A percentile compares a stretch with the other conserved stretches of the same genome.
Conservation (phyloP, 1,140 invertebrate species). For the Cydia splendana region DNA sequence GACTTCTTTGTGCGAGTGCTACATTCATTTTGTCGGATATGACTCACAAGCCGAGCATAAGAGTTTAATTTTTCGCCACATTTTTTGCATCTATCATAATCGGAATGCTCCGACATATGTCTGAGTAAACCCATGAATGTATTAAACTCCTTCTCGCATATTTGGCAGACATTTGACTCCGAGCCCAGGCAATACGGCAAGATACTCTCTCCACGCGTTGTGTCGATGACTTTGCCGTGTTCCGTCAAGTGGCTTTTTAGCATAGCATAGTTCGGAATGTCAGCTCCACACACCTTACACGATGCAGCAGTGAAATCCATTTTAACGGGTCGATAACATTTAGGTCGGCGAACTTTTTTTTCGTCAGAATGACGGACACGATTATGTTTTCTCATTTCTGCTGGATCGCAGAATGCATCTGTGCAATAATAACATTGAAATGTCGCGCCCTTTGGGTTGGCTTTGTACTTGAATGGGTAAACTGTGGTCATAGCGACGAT, state of each 20-base stretch:
- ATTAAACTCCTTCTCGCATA: background rate
- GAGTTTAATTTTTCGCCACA: background rate
- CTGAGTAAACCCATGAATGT: background rate
- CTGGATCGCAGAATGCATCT: background rate
- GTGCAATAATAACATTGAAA: background rate
- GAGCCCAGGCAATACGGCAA: background rate
- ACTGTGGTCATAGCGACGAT: background rate
- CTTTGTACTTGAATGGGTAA: background rate
- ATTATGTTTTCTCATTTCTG: background rate
- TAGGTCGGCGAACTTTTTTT: background rate
- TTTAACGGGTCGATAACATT: background rate
- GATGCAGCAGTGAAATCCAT: background rate
- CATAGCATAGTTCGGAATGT: background rate
- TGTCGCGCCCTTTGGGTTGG: background rate
- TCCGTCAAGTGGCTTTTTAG: background rate
- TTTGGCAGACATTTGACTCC: background rate
- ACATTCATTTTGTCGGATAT: background rate
- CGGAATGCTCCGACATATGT: background rate
- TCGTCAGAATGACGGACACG: background rate
- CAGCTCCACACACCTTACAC: background rate
- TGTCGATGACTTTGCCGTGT: conserved; percentile 5
- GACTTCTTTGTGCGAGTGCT: too few relatives aligned
- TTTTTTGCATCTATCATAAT: background rate
- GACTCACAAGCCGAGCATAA: background rate
- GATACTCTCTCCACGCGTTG: background rate